Conservation (phyloP, 2,888 invertebrate genomes). For the Nomada ruficornis region DNA sequence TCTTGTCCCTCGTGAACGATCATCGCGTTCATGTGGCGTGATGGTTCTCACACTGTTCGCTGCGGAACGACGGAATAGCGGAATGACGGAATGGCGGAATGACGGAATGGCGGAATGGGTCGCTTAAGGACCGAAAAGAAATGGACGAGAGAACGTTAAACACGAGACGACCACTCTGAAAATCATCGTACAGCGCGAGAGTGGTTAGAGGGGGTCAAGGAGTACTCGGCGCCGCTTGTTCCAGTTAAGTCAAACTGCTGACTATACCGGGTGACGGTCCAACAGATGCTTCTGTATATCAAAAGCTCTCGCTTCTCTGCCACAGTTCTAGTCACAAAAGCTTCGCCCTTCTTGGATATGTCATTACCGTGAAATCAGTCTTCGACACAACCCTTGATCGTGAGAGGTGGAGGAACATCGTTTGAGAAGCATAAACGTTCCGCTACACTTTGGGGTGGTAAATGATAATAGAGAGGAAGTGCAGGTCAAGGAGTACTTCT, state of each 20-base stretch:
- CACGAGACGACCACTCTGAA: constrained; percentile 55
- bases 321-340: neutral
- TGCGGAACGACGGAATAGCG: neutral
- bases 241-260: constrained; percentile 68
- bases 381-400: constrained; percentile 15
- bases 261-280: constrained; percentile 57
- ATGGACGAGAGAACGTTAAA: constrained; percentile 64
- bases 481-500: constrained; percentile 74
- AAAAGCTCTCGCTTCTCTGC: constrained; percentile 20
- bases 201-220: constrained; percentile 69
- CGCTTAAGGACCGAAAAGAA: constrained; percentile 16
- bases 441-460: neutral
- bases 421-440: constrained; percentile 44
- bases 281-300: constrained; percentile 44
- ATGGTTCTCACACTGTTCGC: neutral
- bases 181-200: constrained; percentile 57
- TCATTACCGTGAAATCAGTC: constrained; percentile 9
- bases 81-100: neutral
- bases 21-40: constrained; percentile 6
- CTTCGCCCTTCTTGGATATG: neutral
- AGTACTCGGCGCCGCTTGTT: constrained; percentile 62
- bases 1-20: neutral
- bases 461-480: constrained; percentile 55
- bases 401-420: neutral
- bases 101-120: neutral